phyloP scores from a whole-genome alignment of 2,888 invertebrate genomes.

The Strigamia maritima region DNA sequence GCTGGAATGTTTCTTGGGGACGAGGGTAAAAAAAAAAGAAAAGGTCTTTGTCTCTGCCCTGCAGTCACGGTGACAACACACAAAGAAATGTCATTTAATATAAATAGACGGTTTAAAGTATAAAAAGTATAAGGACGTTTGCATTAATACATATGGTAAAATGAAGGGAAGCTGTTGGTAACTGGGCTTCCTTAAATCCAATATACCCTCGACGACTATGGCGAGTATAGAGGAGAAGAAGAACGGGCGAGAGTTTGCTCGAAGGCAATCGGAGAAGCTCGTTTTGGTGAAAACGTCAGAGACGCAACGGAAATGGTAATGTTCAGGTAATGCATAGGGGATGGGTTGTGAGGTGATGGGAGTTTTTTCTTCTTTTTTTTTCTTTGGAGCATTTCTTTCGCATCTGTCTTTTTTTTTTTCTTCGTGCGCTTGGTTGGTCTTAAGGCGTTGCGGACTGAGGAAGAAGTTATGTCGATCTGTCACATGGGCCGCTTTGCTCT shows the following conservation, averaged over 20 bases:
- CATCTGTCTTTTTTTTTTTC: background rate
- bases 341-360: background rate
- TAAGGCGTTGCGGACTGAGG: background rate
- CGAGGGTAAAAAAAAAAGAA: background rate
- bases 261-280: conserved; percentile 22
- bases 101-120: conserved; percentile 22
- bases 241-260: background rate
- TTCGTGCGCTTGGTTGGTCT: background rate
- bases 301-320: conserved; percentile 16
- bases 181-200: conserved; percentile 12
- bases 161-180: background rate
- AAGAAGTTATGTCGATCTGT: conserved; percentile 21
- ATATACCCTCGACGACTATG: conserved; percentile 20
- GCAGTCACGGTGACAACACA: conserved; percentile 3
- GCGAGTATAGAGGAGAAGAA: background rate
- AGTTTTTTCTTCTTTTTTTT: background rate
- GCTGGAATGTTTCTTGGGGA: background rate
- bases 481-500: background rate
- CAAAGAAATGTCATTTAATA: conserved; percentile 22
- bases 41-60: background rate
- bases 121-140: conserved; percentile 22
- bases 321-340: conserved; percentile 13
- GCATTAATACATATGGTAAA: conserved; percentile 13
- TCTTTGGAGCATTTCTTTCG: background rate
- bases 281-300: background rate